Base-by-base conservation (phyloP, 2,888 invertebrate species). In the Chloroclysta siterata region DNA sequence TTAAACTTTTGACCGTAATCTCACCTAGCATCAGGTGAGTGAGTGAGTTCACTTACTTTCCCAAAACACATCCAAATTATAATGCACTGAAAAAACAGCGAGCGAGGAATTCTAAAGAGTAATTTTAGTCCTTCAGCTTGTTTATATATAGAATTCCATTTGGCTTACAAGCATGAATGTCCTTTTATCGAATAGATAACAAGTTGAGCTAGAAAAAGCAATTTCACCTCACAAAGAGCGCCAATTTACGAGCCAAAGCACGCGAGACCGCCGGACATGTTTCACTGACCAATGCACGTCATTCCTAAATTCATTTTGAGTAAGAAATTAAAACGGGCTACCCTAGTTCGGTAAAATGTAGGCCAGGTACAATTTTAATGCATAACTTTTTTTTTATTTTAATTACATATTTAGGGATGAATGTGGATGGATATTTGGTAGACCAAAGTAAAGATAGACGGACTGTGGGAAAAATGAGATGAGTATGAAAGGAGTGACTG, bases 201-300 rank as follows among this genome's bases (percentile, higher is more conserved):
- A 71, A 70, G 81, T 79, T 44, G 61, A 47, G 79, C 78, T 81
- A 83, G 82, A 84, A 87, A 86, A 88, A 87, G 83, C 87, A 88
- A 88, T 88, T 85, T 78, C 83, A 76, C 61, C 74, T 68, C 76
- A 88, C 87, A 88, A 88, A 85, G 80, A 83, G 78, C 69, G 78
- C 78, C 87, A 87, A 88, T 88, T 87, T 85, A 85, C 85, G 85
- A 80, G 77, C 75, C 77, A 75, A 73, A 77, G 78, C 80, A 79
- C 76, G 79, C 74, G 72, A 78, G 75, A 72, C 72, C 78, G 66
- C 22, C 57, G 62, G 66, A 68, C 60, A 51, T 58, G 59, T 54
- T 28, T 48, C 56, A 46, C 64, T 69, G 59, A 65, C 71, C 63
- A 47, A 22, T 22, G n/a, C 8, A 10, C 15, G 54, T 54, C n/a